Percentiles rank a stretch among this genome's conserved stretches.
Conservation (phyloP, 2,888 invertebrate genomes). For the Leptopilina drosophilae region DNA sequence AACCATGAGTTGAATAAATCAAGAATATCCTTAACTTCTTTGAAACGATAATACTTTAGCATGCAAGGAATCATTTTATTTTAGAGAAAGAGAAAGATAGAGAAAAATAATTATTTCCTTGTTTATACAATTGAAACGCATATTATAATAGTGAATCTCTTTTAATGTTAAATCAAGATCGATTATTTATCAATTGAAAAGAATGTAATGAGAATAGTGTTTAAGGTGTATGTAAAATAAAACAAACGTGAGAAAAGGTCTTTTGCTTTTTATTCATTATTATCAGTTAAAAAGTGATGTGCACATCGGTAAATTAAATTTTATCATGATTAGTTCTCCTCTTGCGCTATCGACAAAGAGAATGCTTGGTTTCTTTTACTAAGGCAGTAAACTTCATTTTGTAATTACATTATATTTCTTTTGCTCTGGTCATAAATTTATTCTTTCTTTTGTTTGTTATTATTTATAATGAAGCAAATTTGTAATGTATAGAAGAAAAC, state of each 20-base stretch:
- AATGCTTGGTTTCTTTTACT: neutral
- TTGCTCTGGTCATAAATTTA: neutral
- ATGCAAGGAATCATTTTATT: neutral
- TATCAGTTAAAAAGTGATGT: conserved; percentile 14
- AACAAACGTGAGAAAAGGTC: neutral
- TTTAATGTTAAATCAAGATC: conserved; percentile 1
- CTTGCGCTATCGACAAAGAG: neutral
- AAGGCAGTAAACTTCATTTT: conserved; percentile 13
- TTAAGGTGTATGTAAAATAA: neutral
- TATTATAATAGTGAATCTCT: neutral
- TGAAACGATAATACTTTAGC: neutral
- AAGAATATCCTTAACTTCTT: neutral
- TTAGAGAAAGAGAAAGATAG: too few species aligned
- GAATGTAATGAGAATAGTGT: too few species aligned
- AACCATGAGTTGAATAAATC: neutral
- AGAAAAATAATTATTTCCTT: neutral
- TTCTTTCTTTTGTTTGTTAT: neutral
- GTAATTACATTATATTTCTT: conserved; percentile 15
- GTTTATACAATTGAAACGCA: too few species aligned
- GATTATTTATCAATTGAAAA: neutral
- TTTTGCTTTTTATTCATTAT: neutral
- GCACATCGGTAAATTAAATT: conserved; percentile 20
- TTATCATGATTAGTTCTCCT: conserved; percentile 8
- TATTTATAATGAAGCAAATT: conserved; percentile 1
- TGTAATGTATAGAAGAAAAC: neutral